Evolutionary conservation across 2,888 invertebrate genomes (phyloP).

Genomic region (Xestia xanthographa): DNA sequence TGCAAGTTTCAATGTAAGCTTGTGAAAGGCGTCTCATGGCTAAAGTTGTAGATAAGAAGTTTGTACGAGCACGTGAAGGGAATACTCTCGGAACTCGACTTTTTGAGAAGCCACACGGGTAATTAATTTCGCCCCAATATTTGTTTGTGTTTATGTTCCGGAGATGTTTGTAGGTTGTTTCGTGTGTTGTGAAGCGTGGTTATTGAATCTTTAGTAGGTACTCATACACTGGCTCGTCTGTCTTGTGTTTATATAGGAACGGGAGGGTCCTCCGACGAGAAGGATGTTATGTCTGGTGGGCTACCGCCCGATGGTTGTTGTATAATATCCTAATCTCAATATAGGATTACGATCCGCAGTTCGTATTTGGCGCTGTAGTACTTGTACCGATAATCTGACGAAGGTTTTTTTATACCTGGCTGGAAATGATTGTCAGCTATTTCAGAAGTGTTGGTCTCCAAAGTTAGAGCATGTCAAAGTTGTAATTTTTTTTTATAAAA

Average conservation of each 20-base stretch:
- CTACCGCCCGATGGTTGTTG: neutral
- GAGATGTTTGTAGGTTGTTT: constrained; percentile 26
- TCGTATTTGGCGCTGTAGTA: neutral
- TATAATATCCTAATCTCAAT: neutral
- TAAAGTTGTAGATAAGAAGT: constrained; percentile 67
- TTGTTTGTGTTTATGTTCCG: constrained; percentile 39
- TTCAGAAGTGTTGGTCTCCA: neutral
- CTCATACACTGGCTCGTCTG: neutral
- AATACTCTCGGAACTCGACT: constrained; percentile 46
- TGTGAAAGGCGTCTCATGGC: constrained; percentile 50
- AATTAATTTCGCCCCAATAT: constrained; percentile 57
- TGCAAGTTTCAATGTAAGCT: constrained; percentile 61
- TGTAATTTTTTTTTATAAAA: too few relatives aligned
- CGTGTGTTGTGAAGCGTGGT: constrained; percentile 5
- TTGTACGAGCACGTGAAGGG: constrained; percentile 58
- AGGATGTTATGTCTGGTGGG: neutral
- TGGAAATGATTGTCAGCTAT: neutral
- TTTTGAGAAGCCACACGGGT: constrained; percentile 52
- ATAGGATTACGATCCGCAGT: neutral
- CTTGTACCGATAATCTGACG: neutral
- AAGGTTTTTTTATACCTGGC: too few relatives aligned
- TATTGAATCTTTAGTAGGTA: constrained; percentile 14
- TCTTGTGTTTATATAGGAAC: neutral
- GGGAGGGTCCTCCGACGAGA: neutral
- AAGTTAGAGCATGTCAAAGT: neutral